Conservation (phyloP, 2,888 invertebrate genomes). For the Sericinus montela region DNA sequence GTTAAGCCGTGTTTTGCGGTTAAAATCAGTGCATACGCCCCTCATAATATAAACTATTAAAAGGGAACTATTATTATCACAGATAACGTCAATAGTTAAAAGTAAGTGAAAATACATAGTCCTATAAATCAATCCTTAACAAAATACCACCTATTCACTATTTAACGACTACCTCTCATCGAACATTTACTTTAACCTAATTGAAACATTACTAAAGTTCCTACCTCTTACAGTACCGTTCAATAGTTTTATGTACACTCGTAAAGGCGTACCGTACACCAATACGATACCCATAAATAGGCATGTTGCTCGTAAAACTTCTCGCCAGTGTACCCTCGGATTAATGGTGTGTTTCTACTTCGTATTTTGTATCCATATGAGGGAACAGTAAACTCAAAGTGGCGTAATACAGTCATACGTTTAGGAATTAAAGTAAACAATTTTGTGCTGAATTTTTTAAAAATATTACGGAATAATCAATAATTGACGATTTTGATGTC, state of each 20-base stretch:
- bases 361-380: slow-evolving; percentile 3
- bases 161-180: background rate
- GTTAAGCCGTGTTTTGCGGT: too few species aligned
- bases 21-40: too few species aligned
- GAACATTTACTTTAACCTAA: background rate
- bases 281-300: slow-evolving; percentile 8
- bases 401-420: background rate
- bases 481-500: too few species aligned
- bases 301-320: slow-evolving; percentile 7
- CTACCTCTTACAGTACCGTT: background rate
- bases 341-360: slow-evolving; percentile 12
- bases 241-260: slow-evolving; percentile 14
- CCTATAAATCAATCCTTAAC: too few species aligned
- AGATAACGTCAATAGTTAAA: too few species aligned
- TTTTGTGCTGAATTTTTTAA: too few species aligned
- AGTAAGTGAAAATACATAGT: too few species aligned
- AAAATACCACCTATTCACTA: too few species aligned
- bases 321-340: background rate
- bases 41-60: too few species aligned
- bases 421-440: too few species aligned
- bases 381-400: background rate
- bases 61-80: too few species aligned
- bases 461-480: too few species aligned
- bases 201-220: slow-evolving; percentile 1
- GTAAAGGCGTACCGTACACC: slow-evolving; percentile 12